These are phyloP conservation scores for Acrobeloides nanus DNA, from an alignment of 2,888 invertebrate genomes.

Conservation along the genomic window DNA sequence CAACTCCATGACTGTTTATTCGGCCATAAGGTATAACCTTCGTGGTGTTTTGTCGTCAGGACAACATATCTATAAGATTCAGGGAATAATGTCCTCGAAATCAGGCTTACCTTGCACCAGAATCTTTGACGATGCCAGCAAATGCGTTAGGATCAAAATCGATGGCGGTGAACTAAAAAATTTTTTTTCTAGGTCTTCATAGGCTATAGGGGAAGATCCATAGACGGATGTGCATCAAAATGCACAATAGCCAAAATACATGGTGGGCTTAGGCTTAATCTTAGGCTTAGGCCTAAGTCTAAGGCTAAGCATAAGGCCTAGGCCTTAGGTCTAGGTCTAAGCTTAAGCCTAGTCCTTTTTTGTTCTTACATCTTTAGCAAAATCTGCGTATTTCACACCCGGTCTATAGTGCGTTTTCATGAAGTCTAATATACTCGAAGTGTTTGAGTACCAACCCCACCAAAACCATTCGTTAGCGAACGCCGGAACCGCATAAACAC, in stretches of 20 bases:
- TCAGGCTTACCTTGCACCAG: conserved; percentile 75
- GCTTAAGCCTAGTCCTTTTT: not conserved
- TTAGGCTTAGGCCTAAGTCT: too few relatives aligned
- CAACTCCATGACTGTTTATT: conserved; percentile 13
- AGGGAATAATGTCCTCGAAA: too few relatives aligned
- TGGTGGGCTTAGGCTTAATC: too few relatives aligned
- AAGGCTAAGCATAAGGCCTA: too few relatives aligned
- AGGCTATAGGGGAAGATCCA: too few relatives aligned
- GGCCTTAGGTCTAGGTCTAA: too few relatives aligned
- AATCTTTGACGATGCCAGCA: conserved; percentile 72
- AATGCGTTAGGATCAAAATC: conserved; percentile 77
- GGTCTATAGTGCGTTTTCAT: conserved; percentile 78
- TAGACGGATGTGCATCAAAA: too few relatives aligned
- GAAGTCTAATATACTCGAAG: conserved; percentile 58
- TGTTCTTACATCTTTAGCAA: conserved; percentile 61
- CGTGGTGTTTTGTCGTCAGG: conserved; percentile 58
- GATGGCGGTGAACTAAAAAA: conserved; percentile 71
- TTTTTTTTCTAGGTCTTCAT: too few relatives aligned
- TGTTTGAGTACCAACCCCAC: conserved; percentile 47
- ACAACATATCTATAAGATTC: conserved; percentile 58
- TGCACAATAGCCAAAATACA: too few relatives aligned
- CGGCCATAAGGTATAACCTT: conserved; percentile 57
- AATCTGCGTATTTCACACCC: conserved; percentile 80
- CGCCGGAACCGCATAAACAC: too few relatives aligned
- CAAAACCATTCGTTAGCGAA: conserved; percentile 35